phyloP scores from a whole-genome alignment of 2,113 vertebrate genomes.

The Piaya cayana region DNA sequence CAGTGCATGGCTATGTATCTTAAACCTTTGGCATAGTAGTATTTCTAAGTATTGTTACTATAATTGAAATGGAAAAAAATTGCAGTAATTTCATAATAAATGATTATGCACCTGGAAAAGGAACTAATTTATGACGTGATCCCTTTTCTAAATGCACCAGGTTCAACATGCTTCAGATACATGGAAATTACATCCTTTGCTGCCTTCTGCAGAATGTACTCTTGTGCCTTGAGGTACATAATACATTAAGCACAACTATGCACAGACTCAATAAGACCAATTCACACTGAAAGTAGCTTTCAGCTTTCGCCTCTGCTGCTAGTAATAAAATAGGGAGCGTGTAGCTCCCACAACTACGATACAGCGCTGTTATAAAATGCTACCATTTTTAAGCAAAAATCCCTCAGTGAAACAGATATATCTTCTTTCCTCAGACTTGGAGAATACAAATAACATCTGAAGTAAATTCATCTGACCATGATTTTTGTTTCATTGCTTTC shows the following conservation, averaged over 20 bases:
- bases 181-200: not conserved
- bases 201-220: not conserved
- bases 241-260: not conserved
- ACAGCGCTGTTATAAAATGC: not conserved
- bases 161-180: not conserved
- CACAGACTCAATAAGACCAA: not conserved
- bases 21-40: not conserved
- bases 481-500: constrained; percentile 11
- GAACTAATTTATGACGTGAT: not conserved
- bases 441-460: not conserved
- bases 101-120: not conserved
- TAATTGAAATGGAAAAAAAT: not conserved
- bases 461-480: not conserved
- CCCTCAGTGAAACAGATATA: not conserved
- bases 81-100: not conserved
- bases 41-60: not conserved
- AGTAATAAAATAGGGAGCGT: not conserved
- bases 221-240: not conserved
- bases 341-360: not conserved
- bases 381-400: not conserved
- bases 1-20: not conserved
- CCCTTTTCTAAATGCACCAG: not conserved
- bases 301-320: not conserved
- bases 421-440: not conserved
- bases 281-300: not conserved